Conservation (phyloP, 2,888 invertebrate genomes). For the Sesia apiformis region DNA sequence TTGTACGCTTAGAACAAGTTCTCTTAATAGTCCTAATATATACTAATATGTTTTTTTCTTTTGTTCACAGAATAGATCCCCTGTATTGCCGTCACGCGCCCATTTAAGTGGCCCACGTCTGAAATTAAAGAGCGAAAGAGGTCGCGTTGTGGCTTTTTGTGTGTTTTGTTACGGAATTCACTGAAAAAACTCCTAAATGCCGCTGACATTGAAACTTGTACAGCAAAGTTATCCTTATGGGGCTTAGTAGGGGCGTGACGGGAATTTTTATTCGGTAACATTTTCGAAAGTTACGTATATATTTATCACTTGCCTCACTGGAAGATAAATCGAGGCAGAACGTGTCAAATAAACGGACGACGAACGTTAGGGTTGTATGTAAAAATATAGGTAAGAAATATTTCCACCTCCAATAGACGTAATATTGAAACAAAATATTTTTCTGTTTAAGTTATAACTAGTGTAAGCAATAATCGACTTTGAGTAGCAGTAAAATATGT, state of each 20-base stretch:
- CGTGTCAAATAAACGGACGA: background rate
- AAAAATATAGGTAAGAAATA: too few species aligned
- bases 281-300: slow-evolving; percentile 22
- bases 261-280: slow-evolving; percentile 38
- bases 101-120: slow-evolving; percentile 44
- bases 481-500: too few species aligned
- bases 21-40: too few species aligned
- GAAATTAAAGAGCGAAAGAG: slow-evolving; percentile 51
- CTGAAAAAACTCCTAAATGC: slow-evolving; percentile 20
- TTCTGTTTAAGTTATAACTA: background rate
- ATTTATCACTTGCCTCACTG: background rate
- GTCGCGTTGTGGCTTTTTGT: slow-evolving; percentile 30
- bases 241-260: slow-evolving; percentile 49
- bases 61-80: slow-evolving; percentile 15
- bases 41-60: background rate
- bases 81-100: slow-evolving; percentile 29
- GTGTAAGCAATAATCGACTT: too few species aligned
- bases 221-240: slow-evolving; percentile 43
- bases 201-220: background rate
- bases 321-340: background rate
- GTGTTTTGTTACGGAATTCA: slow-evolving; percentile 30
- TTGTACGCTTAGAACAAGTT: too few species aligned
- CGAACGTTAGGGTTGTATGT: background rate
- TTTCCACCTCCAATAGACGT: background rate
- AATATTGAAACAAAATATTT: background rate